A percentile compares a stretch with the other conserved stretches of the same genome.
Conservation (phyloP, 2,797 vertebrate genomes). For the Catamblyrhynchus diadema region DNA sequence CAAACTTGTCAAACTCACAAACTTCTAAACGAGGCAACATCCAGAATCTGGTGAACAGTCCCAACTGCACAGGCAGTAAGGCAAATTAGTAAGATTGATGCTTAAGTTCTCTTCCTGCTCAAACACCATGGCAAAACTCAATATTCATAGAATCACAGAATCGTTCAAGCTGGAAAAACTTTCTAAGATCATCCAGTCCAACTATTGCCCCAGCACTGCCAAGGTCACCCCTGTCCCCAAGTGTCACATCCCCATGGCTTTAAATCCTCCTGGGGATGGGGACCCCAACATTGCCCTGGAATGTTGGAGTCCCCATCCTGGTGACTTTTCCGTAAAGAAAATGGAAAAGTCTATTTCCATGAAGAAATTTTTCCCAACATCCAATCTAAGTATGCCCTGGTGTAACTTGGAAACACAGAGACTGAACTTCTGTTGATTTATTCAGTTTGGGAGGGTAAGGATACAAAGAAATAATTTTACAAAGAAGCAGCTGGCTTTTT, state of each 20-base stretch:
- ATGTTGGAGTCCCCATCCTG: not conserved
- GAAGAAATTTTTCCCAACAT: not conserved
- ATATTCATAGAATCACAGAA: too few relatives aligned
- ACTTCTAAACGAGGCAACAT: rapidly evolving
- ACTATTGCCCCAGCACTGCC: rapidly evolving
- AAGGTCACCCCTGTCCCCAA: not conserved
- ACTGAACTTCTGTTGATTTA: not conserved
- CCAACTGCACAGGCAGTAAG: rapidly evolving
- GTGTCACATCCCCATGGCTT: not conserved
- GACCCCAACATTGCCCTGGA: not conserved
- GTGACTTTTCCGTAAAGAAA: not conserved
- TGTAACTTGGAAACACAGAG: not conserved
- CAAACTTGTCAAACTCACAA: not conserved
- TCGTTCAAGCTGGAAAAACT: not conserved
- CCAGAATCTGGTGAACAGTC: not conserved
- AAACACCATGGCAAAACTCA: not conserved
- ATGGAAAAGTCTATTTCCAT: not conserved
- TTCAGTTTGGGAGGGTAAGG: not conserved
- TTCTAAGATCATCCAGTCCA: not conserved
- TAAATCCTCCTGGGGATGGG: not conserved
- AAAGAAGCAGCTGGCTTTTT: not conserved
- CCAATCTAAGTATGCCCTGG: not conserved
- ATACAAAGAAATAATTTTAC: not conserved
- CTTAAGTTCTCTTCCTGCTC: not conserved
- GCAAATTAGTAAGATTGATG: not conserved